Base-by-base conservation (phyloP, 1,140 invertebrate genomes). In the Leptonema lineaticorne region DNA sequence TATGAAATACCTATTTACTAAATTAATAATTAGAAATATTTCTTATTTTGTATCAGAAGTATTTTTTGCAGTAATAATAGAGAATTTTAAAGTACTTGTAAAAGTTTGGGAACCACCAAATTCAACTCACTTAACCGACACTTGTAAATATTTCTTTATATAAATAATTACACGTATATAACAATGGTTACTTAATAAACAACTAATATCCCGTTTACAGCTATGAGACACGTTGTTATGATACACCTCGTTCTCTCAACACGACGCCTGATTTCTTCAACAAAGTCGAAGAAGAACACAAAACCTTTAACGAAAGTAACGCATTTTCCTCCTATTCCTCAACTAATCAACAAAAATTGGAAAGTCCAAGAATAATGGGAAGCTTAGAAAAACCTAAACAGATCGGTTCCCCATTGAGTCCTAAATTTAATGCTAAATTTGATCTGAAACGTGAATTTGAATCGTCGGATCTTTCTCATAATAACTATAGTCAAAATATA, bases 191-290 rank as follows among this genome's bases (percentile, higher is more conserved):
- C 46, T 20, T 26, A 9, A 62, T 41, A 45, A 62, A 62, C 62
- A 64, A n/a, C 62, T 50, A 64, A 64, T 50, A 64, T 64, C 41
- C 41, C 62, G 18, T 69, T 81, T 81, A 66, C 80, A 83, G 81
- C 67, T 83, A 82, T 76, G 81, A 83, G 75, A 83, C 81, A 8
- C 76, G 80, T 14, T 74, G 80, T 60, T 83, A 80, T 76, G 81
- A 83, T 74, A 81, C 80, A 16, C 80, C 81, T 59, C 77, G 81
- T 30, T 77, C 80, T 8, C 66, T 68, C 67, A 67, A 58, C 63
- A 63, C 64, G 33, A 56, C 70, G 0, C 67, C 72, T 5, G 71
- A 73, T 14, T 68, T 58, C 45, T 68, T 65, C 66, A 67, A 30
- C 59, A 69, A 45, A 14, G 7, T 18, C 14, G 71, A 69, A 58